These are phyloP conservation scores for Eurois occulta DNA, from an alignment of 2,888 invertebrate species.

Conservation along the genomic window DNA sequence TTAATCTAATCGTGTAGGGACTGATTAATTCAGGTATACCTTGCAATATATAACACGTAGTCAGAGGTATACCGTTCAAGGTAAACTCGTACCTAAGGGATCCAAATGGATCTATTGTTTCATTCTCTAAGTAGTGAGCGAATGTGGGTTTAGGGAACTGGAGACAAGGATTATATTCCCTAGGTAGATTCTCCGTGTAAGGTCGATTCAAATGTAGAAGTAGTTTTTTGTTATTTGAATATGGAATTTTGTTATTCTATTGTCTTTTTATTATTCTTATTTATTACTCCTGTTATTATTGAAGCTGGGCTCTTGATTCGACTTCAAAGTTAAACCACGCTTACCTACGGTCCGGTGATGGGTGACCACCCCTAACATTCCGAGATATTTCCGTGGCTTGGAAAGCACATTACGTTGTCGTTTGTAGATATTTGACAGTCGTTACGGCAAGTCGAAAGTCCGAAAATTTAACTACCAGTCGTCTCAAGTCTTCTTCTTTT, in stretches of 20 bases:
- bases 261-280: background rate
- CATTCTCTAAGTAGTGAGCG: slow-evolving; percentile 36
- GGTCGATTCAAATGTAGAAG: slow-evolving; percentile 5
- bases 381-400: too few relatives aligned
- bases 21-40: slow-evolving; percentile 65
- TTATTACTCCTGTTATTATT: too few relatives aligned
- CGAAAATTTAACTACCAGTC: too few relatives aligned
- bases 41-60: slow-evolving; percentile 47
- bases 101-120: slow-evolving; percentile 59
- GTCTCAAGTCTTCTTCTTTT: too few relatives aligned
- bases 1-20: slow-evolving; percentile 62
- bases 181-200: slow-evolving; percentile 2
- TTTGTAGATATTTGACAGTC: background rate
- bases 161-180: slow-evolving; percentile 46
- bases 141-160: slow-evolving; percentile 44
- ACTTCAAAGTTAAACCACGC: too few relatives aligned
- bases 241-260: background rate
- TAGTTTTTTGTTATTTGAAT: slow-evolving; percentile 17
- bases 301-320: too few relatives aligned
- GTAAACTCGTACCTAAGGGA: slow-evolving; percentile 47
- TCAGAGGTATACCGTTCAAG: slow-evolving; percentile 36
- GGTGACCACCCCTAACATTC: background rate
- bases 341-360: background rate
- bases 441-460: too few relatives aligned
- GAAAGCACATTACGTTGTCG: background rate